Evolutionary conservation across 2,113 vertebrate species (phyloP).

Genomic region (Indicator maculatus): DNA sequence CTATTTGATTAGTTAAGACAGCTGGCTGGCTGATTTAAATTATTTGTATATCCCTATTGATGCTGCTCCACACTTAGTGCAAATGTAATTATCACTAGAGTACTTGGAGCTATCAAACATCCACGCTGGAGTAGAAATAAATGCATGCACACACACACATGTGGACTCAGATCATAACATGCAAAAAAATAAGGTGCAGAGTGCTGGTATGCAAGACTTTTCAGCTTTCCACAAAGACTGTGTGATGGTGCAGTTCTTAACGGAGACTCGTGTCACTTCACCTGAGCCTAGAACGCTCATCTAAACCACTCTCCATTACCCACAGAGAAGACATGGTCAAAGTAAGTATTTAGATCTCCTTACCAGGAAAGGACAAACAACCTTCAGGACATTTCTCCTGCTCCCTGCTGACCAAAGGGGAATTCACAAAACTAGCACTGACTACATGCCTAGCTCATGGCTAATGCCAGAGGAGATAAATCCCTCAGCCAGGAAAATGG

Average conservation of each 20-base stretch:
- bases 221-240: too few species aligned
- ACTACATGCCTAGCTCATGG: rapidly evolving
- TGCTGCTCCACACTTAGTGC: constrained; percentile 23
- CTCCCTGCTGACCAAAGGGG: neutral
- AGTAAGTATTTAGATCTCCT: neutral
- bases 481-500: neutral
- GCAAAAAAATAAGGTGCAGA: rapidly evolving
- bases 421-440: neutral
- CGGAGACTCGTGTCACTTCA: neutral
- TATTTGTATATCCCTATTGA: constrained; percentile 49
- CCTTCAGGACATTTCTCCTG: neutral
- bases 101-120: constrained; percentile 37
- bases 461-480: neutral
- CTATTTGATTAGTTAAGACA: constrained; percentile 11
- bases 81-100: constrained; percentile 62
- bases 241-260: neutral
- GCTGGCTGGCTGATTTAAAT: constrained; percentile 26
- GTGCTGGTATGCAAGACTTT: neutral
- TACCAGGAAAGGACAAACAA: neutral
- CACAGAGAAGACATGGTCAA: neutral
- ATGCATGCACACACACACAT: neutral
- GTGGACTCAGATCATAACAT: neutral
- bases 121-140: constrained; percentile 11
- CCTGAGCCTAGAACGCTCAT: neutral
- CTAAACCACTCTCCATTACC: neutral